Evolutionary conservation across 2,797 vertebrate species (phyloP).

Genomic region (Falco naumanni): DNA sequence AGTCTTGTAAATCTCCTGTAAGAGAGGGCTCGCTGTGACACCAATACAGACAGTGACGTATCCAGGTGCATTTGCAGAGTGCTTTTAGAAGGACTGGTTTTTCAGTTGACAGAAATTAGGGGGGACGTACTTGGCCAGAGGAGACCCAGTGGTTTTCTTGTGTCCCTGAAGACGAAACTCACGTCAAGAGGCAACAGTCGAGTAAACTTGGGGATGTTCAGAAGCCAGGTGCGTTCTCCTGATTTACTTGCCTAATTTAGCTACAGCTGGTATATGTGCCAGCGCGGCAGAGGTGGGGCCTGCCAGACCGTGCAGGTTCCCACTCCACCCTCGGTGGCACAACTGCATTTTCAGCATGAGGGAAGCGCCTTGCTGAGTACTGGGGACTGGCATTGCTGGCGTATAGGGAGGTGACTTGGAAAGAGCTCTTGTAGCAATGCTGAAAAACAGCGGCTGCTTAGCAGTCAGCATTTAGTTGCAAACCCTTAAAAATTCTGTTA

Average conservation of each 20-base stretch:
- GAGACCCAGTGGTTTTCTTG: neutral
- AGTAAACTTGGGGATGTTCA: neutral
- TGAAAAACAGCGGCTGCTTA: neutral
- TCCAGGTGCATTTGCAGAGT: neutral
- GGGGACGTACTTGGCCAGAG: neutral
- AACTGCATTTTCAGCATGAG: neutral
- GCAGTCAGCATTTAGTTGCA: neutral
- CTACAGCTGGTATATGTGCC: neutral
- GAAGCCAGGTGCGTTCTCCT: neutral
- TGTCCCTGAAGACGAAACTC: neutral
- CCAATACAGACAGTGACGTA: neutral
- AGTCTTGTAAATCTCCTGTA: neutral
- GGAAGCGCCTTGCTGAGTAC: neutral
- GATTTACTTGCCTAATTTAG: neutral
- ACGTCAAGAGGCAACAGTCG: accelerated
- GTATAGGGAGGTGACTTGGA: neutral
- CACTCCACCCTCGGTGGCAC: neutral
- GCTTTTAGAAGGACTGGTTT: neutral
- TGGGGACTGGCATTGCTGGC: neutral
- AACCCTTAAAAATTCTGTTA: neutral
- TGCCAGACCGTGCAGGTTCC: neutral
- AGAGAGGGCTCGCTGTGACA: neutral
- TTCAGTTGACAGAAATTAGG: neutral
- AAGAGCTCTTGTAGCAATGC: neutral
- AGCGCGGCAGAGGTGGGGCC: neutral